A percentile compares a stretch with the other conserved stretches of the same genome.
These are phyloP conservation scores for Polyergus mexicanus DNA, from an alignment of 1,140 invertebrate genomes.

Conservation along the genomic window DNA sequence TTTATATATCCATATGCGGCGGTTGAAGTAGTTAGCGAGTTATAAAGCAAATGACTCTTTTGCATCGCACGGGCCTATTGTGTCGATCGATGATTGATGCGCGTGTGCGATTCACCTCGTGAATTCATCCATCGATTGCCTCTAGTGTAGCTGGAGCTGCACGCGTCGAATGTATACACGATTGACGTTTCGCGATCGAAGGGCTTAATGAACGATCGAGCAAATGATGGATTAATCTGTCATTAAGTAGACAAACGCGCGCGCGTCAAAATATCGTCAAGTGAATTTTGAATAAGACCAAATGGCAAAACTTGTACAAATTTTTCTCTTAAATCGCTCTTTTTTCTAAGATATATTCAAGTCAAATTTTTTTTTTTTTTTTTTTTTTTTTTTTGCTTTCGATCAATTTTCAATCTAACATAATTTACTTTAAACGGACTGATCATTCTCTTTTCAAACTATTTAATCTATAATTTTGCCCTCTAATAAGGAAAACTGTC, in stretches of 20 bases:
- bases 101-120: conserved; percentile 41
- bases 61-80: conserved; percentile 56
- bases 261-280: conserved; percentile 3
- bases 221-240: conserved; percentile 54
- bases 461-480: background rate
- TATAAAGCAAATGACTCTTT: conserved; percentile 63
- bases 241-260: conserved; percentile 29
- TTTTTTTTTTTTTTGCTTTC: no score
- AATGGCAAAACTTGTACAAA: background rate
- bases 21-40: conserved; percentile 59
- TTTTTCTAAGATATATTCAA: background rate
- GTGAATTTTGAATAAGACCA: background rate
- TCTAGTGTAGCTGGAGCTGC: background rate
- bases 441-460: no score
- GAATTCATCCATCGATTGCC: conserved; percentile 50
- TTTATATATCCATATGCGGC: conserved; percentile 7
- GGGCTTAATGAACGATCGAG: conserved; percentile 51
- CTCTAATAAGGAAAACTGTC: no score
- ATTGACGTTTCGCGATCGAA: conserved; percentile 43
- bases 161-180: conserved; percentile 31
- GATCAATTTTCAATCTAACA: no score
- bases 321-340: background rate
- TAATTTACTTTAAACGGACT: no score
- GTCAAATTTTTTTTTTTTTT: background rate
- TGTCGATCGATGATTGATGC: conserved; percentile 59